A percentile compares a stretch with the other conserved stretches of the same genome.
Evolutionary conservation across 2,113 vertebrate species (phyloP).

Genomic region (Coturnix japonica): DNA sequence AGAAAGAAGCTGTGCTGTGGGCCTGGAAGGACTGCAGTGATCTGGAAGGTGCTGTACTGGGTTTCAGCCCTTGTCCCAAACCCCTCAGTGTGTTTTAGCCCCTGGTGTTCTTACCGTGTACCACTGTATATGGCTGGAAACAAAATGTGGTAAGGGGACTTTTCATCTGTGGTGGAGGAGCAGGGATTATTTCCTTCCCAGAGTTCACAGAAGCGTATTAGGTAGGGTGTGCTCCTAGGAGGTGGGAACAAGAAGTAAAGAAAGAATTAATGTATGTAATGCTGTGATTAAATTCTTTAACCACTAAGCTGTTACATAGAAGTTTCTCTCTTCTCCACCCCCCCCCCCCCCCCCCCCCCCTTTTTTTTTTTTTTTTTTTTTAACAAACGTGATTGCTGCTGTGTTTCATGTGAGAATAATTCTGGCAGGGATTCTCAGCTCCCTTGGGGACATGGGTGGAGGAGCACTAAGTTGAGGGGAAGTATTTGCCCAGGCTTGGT

Average conservation of each 20-base stretch:
- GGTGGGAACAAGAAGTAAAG: neutral
- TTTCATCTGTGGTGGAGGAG: neutral
- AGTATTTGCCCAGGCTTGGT: neutral
- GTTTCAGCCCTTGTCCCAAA: neutral
- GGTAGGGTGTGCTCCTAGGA: neutral
- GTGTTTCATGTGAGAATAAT: neutral
- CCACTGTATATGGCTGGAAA: neutral
- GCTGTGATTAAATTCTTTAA: neutral
- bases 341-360: no score
- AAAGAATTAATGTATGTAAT: neutral
- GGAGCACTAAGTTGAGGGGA: neutral
- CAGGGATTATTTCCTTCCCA: neutral
- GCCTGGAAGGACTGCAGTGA: neutral
- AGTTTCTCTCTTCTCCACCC: neutral
- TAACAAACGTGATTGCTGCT: neutral
- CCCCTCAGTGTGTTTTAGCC: neutral
- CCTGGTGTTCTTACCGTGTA: neutral
- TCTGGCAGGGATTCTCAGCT: neutral
- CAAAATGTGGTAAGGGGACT: neutral
- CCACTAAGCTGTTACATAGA: neutral
- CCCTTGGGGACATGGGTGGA: neutral
- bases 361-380: neutral
- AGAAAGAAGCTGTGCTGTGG: neutral
- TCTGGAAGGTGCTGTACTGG: neutral
- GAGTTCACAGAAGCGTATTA: neutral